Conservation (phyloP, 2,797 vertebrate genomes). For the Otolemur crassicaudatus region DNA sequence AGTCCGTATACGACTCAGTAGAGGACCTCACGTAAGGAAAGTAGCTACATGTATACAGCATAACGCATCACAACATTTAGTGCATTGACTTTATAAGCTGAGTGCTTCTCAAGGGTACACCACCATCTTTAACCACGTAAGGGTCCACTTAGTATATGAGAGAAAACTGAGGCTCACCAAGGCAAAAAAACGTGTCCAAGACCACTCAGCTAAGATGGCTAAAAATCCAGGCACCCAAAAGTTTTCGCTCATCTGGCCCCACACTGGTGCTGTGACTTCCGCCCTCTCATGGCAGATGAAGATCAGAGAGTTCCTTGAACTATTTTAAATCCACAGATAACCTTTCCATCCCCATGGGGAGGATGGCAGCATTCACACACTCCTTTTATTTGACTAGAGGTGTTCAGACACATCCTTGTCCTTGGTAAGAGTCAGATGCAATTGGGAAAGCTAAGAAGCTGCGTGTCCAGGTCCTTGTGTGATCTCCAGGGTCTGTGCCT, state of each 20-base stretch:
- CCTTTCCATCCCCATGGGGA: not conserved
- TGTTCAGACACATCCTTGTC: not conserved
- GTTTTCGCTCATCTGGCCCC: not conserved
- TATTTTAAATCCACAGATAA: not conserved
- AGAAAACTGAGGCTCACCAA: not conserved
- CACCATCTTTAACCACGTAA: not conserved
- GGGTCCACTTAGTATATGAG: not conserved
- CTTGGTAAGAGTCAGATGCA: conserved; percentile 30
- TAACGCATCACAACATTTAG: not conserved
- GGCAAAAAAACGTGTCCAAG: not conserved
- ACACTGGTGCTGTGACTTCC: too few species aligned
- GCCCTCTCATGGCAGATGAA: too few species aligned
- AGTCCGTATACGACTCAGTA: not conserved
- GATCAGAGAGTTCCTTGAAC: not conserved
- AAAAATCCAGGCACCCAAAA: not conserved
- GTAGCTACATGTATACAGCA: too few species aligned
- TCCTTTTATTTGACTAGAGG: not conserved
- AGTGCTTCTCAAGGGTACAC: not conserved
- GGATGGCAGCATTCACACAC: not conserved
- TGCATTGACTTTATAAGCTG: not conserved
- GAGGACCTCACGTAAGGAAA: not conserved
- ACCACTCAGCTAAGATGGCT: not conserved
- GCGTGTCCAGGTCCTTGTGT: not conserved
- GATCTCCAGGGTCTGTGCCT: not conserved
- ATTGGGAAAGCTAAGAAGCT: not conserved